phyloP scores from a whole-genome alignment of 2,797 vertebrate genomes.

The Acanthurus leucopareius region DNA sequence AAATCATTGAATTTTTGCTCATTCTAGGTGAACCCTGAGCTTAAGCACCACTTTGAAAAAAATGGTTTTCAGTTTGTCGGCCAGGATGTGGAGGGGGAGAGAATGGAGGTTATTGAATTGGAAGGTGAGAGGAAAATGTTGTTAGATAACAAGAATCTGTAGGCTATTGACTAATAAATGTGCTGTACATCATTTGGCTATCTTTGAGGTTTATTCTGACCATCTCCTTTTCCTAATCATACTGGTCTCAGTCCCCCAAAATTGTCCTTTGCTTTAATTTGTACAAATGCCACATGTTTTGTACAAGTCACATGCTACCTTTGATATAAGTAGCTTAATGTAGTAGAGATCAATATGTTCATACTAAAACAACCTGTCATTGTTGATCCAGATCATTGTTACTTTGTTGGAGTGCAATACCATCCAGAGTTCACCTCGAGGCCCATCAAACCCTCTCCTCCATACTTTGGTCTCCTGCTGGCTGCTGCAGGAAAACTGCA shows the following conservation, averaged over 20 bases:
- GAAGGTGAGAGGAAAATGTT: conserved; percentile 84
- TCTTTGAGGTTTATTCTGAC: background rate
- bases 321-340: background rate
- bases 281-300: background rate
- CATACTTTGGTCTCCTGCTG: conserved; percentile 94
- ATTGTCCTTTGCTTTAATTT: background rate
- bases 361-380: background rate
- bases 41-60: conserved; percentile 91
- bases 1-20: conserved; percentile 1
- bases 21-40: conserved; percentile 92
- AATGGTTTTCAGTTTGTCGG: conserved; percentile 93
- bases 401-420: conserved; percentile 96
- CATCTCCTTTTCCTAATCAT: background rate
- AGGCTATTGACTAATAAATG: background rate
- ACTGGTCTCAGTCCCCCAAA: background rate
- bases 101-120: conserved; percentile 96
- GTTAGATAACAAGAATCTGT: background rate
- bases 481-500: conserved; percentile 92
- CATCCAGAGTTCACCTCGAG: conserved; percentile 98
- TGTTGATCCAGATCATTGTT: conserved; percentile 90
- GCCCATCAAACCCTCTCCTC: conserved; percentile 96
- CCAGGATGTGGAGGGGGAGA: conserved; percentile 92
- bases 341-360: background rate
- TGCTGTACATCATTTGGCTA: background rate
- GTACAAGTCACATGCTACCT: background rate